Evolutionary conservation across 1,140 invertebrate genomes (phyloP).

Genomic region (Helicoverpa armigera): DNA sequence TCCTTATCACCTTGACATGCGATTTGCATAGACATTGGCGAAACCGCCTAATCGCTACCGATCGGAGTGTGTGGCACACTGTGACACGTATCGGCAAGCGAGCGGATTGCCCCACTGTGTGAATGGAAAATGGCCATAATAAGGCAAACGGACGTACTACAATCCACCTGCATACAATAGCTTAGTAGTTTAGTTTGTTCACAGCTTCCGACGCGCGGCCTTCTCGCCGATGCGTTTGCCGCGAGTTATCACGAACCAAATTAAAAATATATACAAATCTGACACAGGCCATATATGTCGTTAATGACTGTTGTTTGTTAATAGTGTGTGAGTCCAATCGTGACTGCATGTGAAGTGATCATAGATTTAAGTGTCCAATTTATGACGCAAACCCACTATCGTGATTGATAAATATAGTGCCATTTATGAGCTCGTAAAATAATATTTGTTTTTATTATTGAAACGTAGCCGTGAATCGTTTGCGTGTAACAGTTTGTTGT

Average conservation of each 20-base stretch:
- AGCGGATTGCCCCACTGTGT: slow-evolving; percentile 76
- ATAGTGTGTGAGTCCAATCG: slow-evolving; percentile 32
- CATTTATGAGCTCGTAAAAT: slow-evolving; percentile 46
- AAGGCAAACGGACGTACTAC: slow-evolving; percentile 79
- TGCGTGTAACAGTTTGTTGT: slow-evolving; percentile 56
- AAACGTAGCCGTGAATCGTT: slow-evolving; percentile 51
- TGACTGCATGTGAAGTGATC: slow-evolving; percentile 51
- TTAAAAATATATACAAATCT: slow-evolving; percentile 52
- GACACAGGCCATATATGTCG: slow-evolving; percentile 14
- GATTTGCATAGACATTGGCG: slow-evolving; percentile 60
- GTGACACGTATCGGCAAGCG: slow-evolving; percentile 55
- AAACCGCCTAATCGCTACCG: slow-evolving; percentile 38
- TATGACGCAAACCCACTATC: slow-evolving; percentile 15
- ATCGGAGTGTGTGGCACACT: slow-evolving; percentile 1
- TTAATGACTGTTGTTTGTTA: slow-evolving; percentile 37
- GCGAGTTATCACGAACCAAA: slow-evolving; percentile 54
- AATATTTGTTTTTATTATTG: slow-evolving; percentile 45
- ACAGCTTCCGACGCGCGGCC: slow-evolving; percentile 79
- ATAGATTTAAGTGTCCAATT: slow-evolving; percentile 32
- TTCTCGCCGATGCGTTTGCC: slow-evolving; percentile 63
- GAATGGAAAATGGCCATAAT: slow-evolving; percentile 83
- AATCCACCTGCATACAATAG: slow-evolving; percentile 84
- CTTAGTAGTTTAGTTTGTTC: slow-evolving; percentile 78
- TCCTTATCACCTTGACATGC: slow-evolving; percentile 65
- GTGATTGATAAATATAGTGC: slow-evolving; percentile 2